Percentiles rank a stretch among this genome's conserved stretches.
Evolutionary conservation across 2,113 vertebrate species (phyloP).

Genomic region (Microcebus jonahi): DNA sequence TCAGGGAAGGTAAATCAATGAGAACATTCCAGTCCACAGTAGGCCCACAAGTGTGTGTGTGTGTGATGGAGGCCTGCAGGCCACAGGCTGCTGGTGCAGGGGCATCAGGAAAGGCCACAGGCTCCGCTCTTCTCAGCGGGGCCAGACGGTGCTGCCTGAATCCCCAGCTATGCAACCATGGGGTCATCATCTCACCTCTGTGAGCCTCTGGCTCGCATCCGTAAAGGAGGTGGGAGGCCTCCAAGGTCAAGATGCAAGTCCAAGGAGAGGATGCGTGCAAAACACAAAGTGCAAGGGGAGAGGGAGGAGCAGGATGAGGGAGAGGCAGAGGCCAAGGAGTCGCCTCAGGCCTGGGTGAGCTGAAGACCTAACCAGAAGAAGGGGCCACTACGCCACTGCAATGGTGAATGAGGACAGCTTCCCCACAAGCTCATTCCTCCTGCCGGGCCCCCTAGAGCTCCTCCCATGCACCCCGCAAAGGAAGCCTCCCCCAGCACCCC

Average conservation of each 20-base stretch:
- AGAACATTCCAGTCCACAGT: background rate
- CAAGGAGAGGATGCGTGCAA: accelerated
- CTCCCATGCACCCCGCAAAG: background rate
- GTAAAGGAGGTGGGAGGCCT: background rate
- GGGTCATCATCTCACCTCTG: background rate
- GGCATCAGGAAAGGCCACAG: background rate
- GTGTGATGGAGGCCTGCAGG: background rate
- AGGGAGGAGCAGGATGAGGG: background rate
- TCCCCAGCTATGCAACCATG: background rate
- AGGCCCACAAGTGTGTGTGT: background rate
- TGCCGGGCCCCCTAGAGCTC: background rate
- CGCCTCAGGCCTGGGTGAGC: background rate
- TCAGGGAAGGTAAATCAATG: background rate
- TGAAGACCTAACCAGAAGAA: background rate
- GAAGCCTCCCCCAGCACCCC: background rate
- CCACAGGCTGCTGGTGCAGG: no score
- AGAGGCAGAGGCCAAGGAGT: background rate
- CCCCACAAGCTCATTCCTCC: background rate
- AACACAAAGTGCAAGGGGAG: background rate
- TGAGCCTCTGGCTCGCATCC: background rate
- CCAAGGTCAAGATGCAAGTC: background rate
- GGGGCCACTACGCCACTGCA: accelerated
- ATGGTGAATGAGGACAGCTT: background rate
- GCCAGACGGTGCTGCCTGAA: background rate
- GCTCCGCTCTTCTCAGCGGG: background rate